These are phyloP conservation scores for Takifugu bimaculatus DNA, from an alignment of 2,113 vertebrate genomes.

Conservation along the genomic window DNA sequence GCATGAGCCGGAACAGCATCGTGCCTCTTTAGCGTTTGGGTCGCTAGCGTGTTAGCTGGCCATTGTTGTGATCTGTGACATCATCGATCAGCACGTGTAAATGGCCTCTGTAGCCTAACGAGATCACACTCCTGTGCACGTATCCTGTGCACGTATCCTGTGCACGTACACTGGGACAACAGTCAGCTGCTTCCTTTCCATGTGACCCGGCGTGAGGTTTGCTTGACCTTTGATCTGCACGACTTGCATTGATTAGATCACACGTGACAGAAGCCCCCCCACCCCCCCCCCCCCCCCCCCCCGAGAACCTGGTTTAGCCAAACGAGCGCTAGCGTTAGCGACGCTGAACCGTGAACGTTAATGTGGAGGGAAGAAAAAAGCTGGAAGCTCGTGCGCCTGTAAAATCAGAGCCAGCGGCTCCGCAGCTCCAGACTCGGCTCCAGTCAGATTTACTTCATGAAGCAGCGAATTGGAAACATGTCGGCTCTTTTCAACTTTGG, in stretches of 20 bases:
- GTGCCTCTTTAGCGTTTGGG: too few species aligned
- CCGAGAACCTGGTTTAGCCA: conserved; percentile 15
- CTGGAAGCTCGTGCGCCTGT: conserved; percentile 16
- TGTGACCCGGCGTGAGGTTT: conserved; percentile 46
- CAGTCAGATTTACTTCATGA: conserved; percentile 34
- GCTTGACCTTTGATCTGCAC: conserved; percentile 48
- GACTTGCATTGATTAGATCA: conserved; percentile 36
- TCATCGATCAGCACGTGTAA: too few species aligned
- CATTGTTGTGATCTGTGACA: too few species aligned
- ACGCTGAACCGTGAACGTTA: conserved; percentile 62
- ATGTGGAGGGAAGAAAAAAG: conserved; percentile 20
- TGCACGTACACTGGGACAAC: too few species aligned
- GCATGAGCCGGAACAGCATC: too few species aligned
- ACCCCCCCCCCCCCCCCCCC: not conserved
- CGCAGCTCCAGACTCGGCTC: conserved; percentile 20
- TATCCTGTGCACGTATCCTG: too few species aligned
- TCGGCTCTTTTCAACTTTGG: conserved; percentile 47
- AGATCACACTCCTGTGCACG: too few species aligned
- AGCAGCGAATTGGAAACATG: conserved; percentile 53
- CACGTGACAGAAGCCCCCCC: conserved; percentile 12
- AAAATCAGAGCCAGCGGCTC: conserved; percentile 1
- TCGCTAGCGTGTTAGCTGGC: too few species aligned
- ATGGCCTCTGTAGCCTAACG: too few species aligned
- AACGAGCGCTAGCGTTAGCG: not conserved
- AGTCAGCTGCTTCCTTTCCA: too few species aligned